Evolutionary conservation across 2,797 vertebrate species (phyloP), one percentile per base, ranked within the genome.

Genomic region (Danio choprae): DNA sequence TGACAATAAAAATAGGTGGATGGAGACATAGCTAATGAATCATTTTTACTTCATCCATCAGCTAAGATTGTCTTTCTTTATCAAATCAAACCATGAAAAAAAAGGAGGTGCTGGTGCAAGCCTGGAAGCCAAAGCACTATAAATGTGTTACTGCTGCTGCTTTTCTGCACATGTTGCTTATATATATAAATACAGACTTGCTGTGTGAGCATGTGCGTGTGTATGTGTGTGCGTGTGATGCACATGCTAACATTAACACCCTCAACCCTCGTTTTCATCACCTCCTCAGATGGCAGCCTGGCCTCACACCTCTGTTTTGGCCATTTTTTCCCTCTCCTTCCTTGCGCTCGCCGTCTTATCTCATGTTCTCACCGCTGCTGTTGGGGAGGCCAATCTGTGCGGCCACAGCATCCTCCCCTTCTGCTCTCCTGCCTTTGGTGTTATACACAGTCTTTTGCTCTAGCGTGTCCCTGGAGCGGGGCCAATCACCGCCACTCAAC

Each of bases 401-500:
- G 74, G 80, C 80, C 83, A 59, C 81, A 81, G 81, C 88, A 84
- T 87, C 87, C 84, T 89, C 88, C 84, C 85, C 89, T 85, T 87
- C 86, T 88, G 87, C 62, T 79, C 80, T 83, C 84, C 81, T 88
- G 81, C 81, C 87, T 85, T 86, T 74, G 77, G 83, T 86, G 84
- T 86, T 77, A 80, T 67, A 80, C 83, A 65, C 86, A 56, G 74
- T 56, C 84, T 90, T 86, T 86, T 88, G 84, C 84, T 75, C 77
- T 81, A 79, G 65, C 73, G 59, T 80, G 76, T 84, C 78, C 72
- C 81, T 82, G 79, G 81, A 82, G 81, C 81, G 41, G 79, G 50
- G 88, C 91, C 91, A 88, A 87, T 74, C 83, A 83, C 84, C 86
- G 80, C 89, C 90, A 89, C 91, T 90, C 87, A 82, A 84, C 87